A percentile compares a stretch with the other conserved stretches of the same genome.
phyloP scores from a whole-genome alignment of 1,140 invertebrate genomes.

The Drosophila lacteicornis region DNA sequence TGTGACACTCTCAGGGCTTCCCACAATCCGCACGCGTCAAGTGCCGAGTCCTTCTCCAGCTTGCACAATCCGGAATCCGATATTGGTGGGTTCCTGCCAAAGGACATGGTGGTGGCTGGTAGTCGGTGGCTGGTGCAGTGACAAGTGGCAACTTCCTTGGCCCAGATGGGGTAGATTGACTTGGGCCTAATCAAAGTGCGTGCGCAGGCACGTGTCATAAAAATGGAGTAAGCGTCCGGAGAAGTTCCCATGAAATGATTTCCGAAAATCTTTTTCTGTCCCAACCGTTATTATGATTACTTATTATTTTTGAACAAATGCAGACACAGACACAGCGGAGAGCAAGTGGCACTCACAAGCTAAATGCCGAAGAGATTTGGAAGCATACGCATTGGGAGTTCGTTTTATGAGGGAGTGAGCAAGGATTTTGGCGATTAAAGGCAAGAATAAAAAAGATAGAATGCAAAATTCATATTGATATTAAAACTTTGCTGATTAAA shows the following conservation, averaged over 20 bases:
- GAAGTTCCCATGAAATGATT: conserved; percentile 73
- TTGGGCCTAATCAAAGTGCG: conserved; percentile 72
- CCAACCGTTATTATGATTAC: conserved; percentile 73
- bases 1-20: conserved; percentile 74
- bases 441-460: neutral
- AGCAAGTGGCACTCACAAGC: conserved; percentile 12
- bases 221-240: conserved; percentile 25
- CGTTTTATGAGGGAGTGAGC: neutral
- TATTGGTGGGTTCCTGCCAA: conserved; percentile 56
- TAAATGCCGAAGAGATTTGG: conserved; percentile 74
- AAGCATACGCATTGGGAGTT: conserved; percentile 53
- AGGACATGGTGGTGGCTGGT: conserved; percentile 40
- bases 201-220: conserved; percentile 68
- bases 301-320: conserved; percentile 76
- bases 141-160: conserved; percentile 24
- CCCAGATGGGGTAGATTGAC: conserved; percentile 34
- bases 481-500: neutral
- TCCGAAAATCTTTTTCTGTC: conserved; percentile 58
- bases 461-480: neutral
- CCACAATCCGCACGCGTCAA: conserved; percentile 72
- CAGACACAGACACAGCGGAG: conserved; percentile 18
- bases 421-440: neutral
- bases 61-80: conserved; percentile 57
- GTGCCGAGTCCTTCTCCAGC: conserved; percentile 16
- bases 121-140: conserved; percentile 35